Evolutionary conservation across 2,888 invertebrate species (phyloP).

Genomic region (Marasmarcha lunaedactyla): DNA sequence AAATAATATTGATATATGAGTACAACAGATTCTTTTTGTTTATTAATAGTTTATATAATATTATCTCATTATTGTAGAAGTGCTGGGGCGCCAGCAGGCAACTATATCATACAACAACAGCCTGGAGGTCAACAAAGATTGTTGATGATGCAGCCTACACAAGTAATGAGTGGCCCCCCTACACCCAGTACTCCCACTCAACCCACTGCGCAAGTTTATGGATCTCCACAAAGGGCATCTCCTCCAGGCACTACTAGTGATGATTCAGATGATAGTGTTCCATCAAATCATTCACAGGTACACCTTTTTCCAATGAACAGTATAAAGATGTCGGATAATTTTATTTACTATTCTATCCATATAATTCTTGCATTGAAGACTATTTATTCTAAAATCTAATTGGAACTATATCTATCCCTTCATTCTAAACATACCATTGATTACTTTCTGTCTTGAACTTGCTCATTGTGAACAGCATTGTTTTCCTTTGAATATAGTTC

Average conservation of each 20-base stretch:
- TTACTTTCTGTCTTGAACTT: too few species aligned
- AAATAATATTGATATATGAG: too few species aligned
- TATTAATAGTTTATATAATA: too few species aligned
- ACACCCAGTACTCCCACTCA: constrained; percentile 55
- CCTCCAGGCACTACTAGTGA: constrained; percentile 84
- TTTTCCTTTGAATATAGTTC: constrained; percentile 43
- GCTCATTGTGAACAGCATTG: too few species aligned
- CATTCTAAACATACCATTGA: too few species aligned
- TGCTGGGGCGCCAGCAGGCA: constrained; percentile 70
- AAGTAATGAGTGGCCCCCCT: constrained; percentile 58
- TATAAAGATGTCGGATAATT: constrained; percentile 6
- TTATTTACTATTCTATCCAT: not conserved
- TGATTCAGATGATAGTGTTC: constrained; percentile 85
- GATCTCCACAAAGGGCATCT: constrained; percentile 74
- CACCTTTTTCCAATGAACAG: not conserved
- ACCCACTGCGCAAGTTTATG: constrained; percentile 44
- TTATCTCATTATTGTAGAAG: constrained; percentile 27
- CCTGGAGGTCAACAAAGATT: constrained; percentile 66
- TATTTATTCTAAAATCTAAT: too few species aligned
- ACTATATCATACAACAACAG: constrained; percentile 72
- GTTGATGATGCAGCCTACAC: constrained; percentile 66
- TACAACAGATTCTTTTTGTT: too few species aligned
- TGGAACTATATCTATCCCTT: too few species aligned
- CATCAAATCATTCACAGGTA: constrained; percentile 74
- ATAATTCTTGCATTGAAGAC: too few species aligned